Percentiles rank a stretch among this genome's conserved stretches.
These are phyloP conservation scores for Stenolophus ochropezus DNA, from an alignment of 2,888 invertebrate genomes.

Conservation along the genomic window DNA sequence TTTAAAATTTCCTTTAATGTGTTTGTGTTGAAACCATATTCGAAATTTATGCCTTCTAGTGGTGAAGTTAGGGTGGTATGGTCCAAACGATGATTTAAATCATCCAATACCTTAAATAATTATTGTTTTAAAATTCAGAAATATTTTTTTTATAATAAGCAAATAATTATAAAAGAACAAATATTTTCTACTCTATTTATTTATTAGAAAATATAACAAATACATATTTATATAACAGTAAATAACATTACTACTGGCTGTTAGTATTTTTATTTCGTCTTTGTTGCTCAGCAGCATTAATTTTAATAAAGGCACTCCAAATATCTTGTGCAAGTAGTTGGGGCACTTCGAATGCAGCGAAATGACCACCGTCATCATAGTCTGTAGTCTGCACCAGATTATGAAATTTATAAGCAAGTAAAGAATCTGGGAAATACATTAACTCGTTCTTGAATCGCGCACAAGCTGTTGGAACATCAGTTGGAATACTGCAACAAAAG, in stretches of 20 bases:
- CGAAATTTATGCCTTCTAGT: conserved; percentile 81
- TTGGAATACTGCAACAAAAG: conserved; percentile 76
- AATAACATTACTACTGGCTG: too few species aligned
- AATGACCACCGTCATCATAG: conserved; percentile 86
- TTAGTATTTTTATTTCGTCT: background rate
- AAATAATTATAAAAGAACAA: too few species aligned
- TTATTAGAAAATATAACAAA: too few species aligned
- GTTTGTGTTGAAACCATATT: conserved; percentile 87
- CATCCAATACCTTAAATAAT: conserved; percentile 83
- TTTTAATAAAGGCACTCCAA: conserved; percentile 76
- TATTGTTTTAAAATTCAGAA: too few species aligned
- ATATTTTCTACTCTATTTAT: too few species aligned
- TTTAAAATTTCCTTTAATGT: conserved; percentile 80
- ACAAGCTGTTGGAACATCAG: conserved; percentile 82
- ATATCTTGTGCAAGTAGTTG: conserved; percentile 82
- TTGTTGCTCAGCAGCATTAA: conserved; percentile 64
- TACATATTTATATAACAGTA: too few species aligned
- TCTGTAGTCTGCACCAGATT: conserved; percentile 82
- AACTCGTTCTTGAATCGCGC: conserved; percentile 84
- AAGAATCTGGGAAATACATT: conserved; percentile 76
- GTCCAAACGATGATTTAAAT: conserved; percentile 76
- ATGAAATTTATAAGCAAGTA: conserved; percentile 77
- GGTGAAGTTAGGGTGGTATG: conserved; percentile 73
- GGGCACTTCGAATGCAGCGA: conserved; percentile 87
- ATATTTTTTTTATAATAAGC: too few species aligned